Evolutionary conservation across 2,888 invertebrate species (phyloP), one percentile per base, ranked within the genome.

Genomic region (Slavum lentiscoides): DNA sequence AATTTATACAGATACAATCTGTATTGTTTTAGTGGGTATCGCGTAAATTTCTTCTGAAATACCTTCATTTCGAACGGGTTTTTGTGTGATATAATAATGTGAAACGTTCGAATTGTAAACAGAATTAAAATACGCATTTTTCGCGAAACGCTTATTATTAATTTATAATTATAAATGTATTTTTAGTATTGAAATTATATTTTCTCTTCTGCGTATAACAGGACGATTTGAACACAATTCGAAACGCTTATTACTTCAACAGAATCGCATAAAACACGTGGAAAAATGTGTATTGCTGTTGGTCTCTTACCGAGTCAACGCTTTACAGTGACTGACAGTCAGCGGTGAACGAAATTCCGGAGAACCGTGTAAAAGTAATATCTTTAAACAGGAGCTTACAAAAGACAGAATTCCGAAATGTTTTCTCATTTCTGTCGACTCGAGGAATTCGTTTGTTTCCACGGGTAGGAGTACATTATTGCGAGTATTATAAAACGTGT

Each of bases 361-460:
- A 21, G 17, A 39, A 55, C 1, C 66, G 21, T 74, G 66, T 58
- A 74, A 66, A 74, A 66, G 64, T 55, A 74, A 64, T 74, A 74
- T 74, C 8, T 74, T 74, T 74, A 66, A 66, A 74, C 64, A 74
- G 39, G 55, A 55, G 64, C 37, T 74, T 55, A 66, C 55, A 55
- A 74, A 74, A 53, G 64, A 55, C 64, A 66, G 64, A 66, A 39
- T 64, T 55, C 37, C 37, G 37, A 58, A 66, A 74, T 74, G 55
- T 58, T 55, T 74, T 74, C 66, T 66, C 64, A 17, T 55, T 55
- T 74, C 55, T 74, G 74, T 66, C 66, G 55, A 66, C 55, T 66
- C 58, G n/a, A 74, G 66, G 74, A 74, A 66, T 74, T 74, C 55
- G 66, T 74, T 74, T 74, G 64, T 74, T 74, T 74, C 21, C 55